These are phyloP conservation scores for Austrofundulus limnaeus DNA, from an alignment of 2,113 vertebrate genomes.

Conservation along the genomic window DNA sequence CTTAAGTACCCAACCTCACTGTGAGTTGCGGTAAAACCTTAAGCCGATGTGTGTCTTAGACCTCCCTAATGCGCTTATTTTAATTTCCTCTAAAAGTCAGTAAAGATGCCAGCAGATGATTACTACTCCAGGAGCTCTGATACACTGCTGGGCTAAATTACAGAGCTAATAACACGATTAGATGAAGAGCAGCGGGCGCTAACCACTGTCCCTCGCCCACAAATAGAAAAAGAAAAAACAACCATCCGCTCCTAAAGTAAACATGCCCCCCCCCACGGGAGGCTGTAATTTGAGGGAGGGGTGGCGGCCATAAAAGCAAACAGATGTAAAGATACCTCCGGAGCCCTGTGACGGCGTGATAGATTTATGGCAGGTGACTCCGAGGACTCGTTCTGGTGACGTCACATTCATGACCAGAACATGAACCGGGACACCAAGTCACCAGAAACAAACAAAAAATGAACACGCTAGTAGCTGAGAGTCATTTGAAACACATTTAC, in stretches of 20 bases:
- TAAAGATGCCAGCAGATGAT: constrained; percentile 8
- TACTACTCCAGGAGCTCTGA: constrained; percentile 36
- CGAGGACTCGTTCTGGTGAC: constrained; percentile 35
- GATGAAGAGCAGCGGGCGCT: constrained; percentile 49
- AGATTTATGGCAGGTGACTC: constrained; percentile 9
- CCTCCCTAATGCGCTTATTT: constrained; percentile 4
- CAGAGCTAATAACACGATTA: constrained; percentile 67
- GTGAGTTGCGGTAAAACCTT: not conserved
- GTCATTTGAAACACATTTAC: too few species aligned
- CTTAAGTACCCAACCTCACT: constrained; percentile 8
- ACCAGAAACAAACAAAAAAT: too few species aligned
- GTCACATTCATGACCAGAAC: constrained; percentile 20
- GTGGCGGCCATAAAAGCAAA: constrained; percentile 26
- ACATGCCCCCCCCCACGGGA: constrained; percentile 36
- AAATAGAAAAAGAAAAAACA: constrained; percentile 56
- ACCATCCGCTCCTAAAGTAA: constrained; percentile 57
- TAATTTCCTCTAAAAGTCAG: constrained; percentile 26
- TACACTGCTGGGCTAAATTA: constrained; percentile 49
- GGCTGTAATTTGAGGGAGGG: constrained; percentile 64
- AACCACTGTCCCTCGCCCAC: constrained; percentile 9
- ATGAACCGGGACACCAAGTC: not conserved
- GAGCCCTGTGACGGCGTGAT: constrained; percentile 4
- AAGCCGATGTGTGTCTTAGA: not conserved
- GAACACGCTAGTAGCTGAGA: too few species aligned
- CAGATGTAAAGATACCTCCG: constrained; percentile 21